phyloP scores from a whole-genome alignment of 2,113 vertebrate genomes.

The Paracyprichromis sp. region DNA sequence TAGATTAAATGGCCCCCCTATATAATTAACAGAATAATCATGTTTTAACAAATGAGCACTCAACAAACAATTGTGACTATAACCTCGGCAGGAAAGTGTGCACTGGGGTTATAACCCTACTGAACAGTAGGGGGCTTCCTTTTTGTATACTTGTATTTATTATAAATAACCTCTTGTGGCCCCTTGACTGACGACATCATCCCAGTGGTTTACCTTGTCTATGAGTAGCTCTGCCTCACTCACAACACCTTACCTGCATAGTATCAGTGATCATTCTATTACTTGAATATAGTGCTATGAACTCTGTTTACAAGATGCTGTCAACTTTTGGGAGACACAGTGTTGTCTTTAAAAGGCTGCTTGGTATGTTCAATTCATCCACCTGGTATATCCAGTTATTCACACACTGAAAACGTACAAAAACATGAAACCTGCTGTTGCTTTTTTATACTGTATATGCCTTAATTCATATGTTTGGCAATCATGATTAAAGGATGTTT shows the following conservation, averaged over 20 bases:
- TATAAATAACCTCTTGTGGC: not conserved
- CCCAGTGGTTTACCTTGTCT: not conserved
- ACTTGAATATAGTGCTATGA: constrained; percentile 97
- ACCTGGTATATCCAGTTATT: constrained; percentile 81
- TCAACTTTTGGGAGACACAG: constrained; percentile 82
- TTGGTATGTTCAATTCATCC: constrained; percentile 84
- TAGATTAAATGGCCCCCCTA: rapidly evolving
- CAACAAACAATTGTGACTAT: not conserved
- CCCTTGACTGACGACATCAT: not conserved
- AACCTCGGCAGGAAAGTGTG: not conserved
- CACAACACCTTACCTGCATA: constrained; percentile 78
- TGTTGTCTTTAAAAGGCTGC: constrained; percentile 79
- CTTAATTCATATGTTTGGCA: constrained; percentile 99
- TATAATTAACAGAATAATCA: not conserved
- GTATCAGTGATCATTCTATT: constrained; percentile 89
- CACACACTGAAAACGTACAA: constrained; percentile 72
- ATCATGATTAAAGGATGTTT: constrained; percentile 93
- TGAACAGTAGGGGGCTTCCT: not conserved
- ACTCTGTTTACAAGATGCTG: constrained; percentile 94
- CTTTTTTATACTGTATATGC: constrained; percentile 97
- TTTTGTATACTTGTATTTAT: not conserved
- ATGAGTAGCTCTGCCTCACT: constrained; percentile 51
- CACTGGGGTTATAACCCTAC: not conserved
- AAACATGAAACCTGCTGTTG: constrained; percentile 87
- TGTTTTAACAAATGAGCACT: not conserved